A percentile compares a stretch with the other conserved stretches of the same genome.
phyloP scores from a whole-genome alignment of 2,113 vertebrate species.

The Heterocephalus glaber region DNA sequence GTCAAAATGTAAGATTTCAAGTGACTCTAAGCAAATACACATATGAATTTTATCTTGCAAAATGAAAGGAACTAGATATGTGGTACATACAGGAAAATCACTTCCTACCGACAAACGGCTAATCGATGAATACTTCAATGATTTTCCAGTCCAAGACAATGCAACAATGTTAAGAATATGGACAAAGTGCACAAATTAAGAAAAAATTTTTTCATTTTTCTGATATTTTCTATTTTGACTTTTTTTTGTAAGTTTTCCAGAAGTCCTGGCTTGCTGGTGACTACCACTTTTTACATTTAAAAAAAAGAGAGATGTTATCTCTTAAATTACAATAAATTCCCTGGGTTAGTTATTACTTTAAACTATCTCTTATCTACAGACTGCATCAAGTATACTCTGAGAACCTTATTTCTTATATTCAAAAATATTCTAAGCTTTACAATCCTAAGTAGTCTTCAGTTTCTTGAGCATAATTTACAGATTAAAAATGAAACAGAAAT shows the following conservation, averaged over 20 bases:
- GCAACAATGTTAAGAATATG: conserved; percentile 40
- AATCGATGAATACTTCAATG: conserved; percentile 45
- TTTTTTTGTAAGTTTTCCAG: conserved; percentile 69
- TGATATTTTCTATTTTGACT: conserved; percentile 61
- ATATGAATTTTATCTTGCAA: conserved; percentile 59
- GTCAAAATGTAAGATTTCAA: conserved; percentile 65
- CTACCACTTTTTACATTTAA: conserved; percentile 68
- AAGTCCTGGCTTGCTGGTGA: conserved; percentile 82
- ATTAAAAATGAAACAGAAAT: conserved; percentile 64
- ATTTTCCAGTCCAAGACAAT: conserved; percentile 62
- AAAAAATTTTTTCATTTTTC: conserved; percentile 50
- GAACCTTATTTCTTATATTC: conserved; percentile 58
- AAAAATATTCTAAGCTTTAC: conserved; percentile 68
- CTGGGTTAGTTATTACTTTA: conserved; percentile 68
- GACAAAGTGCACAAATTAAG: conserved; percentile 24
- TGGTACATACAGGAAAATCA: conserved; percentile 69
- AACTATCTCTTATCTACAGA: conserved; percentile 65
- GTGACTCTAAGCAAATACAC: conserved; percentile 65
- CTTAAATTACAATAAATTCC: conserved; percentile 59
- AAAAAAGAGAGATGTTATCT: conserved; percentile 50
- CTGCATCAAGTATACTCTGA: conserved; percentile 57
- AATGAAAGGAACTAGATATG: conserved; percentile 52
- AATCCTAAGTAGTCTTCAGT: conserved; percentile 16
- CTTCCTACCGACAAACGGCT: conserved; percentile 54
- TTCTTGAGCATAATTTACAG: conserved; percentile 49